Conservation (phyloP, 2,797 vertebrate genomes). For the Tragopan temminckii region DNA sequence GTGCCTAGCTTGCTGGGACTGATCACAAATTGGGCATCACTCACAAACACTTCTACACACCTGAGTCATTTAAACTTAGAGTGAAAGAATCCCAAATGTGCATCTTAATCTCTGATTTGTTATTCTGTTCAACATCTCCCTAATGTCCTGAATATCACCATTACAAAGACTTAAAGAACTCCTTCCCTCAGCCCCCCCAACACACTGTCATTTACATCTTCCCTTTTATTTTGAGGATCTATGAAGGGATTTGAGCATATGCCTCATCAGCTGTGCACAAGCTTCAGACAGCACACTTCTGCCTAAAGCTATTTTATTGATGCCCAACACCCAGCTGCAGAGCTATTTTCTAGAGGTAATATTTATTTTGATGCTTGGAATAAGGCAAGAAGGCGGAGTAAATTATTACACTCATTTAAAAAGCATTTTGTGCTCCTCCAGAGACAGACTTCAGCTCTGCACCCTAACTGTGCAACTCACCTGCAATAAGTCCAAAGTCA, state of each 20-base stretch:
- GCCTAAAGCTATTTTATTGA: neutral
- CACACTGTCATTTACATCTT: neutral
- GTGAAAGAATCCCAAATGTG: neutral
- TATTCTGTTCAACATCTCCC: neutral
- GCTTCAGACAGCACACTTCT: neutral
- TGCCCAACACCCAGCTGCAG: neutral
- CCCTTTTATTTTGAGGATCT: neutral
- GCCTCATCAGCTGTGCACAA: neutral
- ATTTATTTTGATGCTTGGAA: neutral
- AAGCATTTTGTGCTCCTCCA: neutral
- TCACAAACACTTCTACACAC: neutral
- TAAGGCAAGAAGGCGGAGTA: neutral
- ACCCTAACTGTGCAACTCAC: constrained; percentile 72
- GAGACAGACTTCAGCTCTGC: neutral
- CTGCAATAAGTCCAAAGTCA: constrained; percentile 95
- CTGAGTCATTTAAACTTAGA: neutral
- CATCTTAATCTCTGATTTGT: neutral
- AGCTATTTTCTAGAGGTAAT: neutral
- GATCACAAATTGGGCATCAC: neutral
- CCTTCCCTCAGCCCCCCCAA: neutral
- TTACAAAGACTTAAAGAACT: neutral
- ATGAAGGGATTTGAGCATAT: neutral
- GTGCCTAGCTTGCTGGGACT: neutral
- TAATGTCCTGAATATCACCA: neutral
- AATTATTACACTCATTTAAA: neutral